Evolutionary conservation across 2,888 invertebrate genomes (phyloP).

Genomic region (Thera britannica): DNA sequence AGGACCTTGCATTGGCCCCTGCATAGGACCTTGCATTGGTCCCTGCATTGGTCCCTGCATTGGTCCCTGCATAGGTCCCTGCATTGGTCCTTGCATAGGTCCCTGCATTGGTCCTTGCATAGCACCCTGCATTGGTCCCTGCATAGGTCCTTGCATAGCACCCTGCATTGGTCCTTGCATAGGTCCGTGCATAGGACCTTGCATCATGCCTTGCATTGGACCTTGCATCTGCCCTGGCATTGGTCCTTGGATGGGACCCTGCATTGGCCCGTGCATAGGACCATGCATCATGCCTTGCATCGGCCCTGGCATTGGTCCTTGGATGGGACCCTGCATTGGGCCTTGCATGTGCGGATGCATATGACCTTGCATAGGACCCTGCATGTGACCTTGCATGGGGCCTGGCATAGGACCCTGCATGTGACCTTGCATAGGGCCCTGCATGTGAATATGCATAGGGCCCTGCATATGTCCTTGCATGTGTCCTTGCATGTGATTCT

Average conservation of each 20-base stretch:
- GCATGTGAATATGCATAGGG: not conserved
- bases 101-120: slow-evolving; percentile 3
- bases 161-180: not conserved
- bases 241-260: slow-evolving; percentile 36
- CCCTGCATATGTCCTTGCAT: slow-evolving; percentile 39
- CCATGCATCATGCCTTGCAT: slow-evolving; percentile 22
- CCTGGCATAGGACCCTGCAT: slow-evolving; percentile 17
- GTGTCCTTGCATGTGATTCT: slow-evolving; percentile 28
- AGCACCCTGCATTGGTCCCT: not conserved
- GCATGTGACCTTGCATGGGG: not conserved
- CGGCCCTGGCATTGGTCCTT: slow-evolving; percentile 36
- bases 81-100: slow-evolving; percentile 30
- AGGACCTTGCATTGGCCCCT: not conserved
- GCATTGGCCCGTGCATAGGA: slow-evolving; percentile 37
- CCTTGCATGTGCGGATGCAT: not conserved
- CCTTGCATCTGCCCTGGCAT: slow-evolving; percentile 20
- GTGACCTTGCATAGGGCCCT: not conserved
- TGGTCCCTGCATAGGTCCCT: not conserved
- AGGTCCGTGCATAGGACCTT: slow-evolving; percentile 3
- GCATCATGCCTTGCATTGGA: slow-evolving; percentile 4
- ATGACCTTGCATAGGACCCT: not conserved
- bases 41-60: not conserved
- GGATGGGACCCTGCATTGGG: slow-evolving; percentile 10
- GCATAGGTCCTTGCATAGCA: not conserved
- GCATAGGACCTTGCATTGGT: not conserved